A percentile compares a stretch with the other conserved stretches of the same genome.
These are phyloP conservation scores for Philantomba maxwellii DNA, from an alignment of 2,113 vertebrate genomes.

Conservation along the genomic window DNA sequence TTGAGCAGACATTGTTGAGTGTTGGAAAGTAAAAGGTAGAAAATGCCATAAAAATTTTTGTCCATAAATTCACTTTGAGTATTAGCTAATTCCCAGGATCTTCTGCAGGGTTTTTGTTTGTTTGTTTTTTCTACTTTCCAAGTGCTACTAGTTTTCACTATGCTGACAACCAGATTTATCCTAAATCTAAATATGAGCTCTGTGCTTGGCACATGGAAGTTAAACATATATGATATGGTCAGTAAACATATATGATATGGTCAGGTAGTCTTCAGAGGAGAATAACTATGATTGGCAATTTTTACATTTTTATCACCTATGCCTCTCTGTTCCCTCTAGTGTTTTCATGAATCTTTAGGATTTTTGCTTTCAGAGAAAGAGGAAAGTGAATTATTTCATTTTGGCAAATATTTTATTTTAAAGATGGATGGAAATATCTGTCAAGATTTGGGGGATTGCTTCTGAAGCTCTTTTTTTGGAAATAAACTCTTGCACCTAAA, in stretches of 20 bases:
- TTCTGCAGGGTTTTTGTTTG: background rate
- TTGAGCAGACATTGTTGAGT: background rate
- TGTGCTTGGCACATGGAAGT: background rate
- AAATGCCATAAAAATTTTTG: background rate
- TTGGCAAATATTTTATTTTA: background rate
- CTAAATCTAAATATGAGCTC: background rate
- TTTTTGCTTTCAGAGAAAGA: constrained; percentile 15
- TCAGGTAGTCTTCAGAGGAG: background rate
- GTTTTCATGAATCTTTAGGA: background rate
- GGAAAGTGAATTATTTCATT: background rate
- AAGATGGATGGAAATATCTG: background rate
- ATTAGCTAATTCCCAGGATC: background rate
- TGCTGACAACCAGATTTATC: background rate
- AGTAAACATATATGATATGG: background rate
- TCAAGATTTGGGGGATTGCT: background rate
- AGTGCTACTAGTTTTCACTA: background rate
- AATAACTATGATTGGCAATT: background rate
- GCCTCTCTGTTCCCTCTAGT: background rate
- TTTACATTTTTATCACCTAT: background rate
- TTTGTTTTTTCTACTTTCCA: background rate
- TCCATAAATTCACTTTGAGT: background rate
- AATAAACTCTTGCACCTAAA: background rate
- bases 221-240: background rate
- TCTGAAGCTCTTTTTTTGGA: background rate
- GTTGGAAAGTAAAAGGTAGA: background rate